Base-by-base conservation (phyloP, 1,140 invertebrate genomes). In the Daktulosphaira vitifoliae region DNA sequence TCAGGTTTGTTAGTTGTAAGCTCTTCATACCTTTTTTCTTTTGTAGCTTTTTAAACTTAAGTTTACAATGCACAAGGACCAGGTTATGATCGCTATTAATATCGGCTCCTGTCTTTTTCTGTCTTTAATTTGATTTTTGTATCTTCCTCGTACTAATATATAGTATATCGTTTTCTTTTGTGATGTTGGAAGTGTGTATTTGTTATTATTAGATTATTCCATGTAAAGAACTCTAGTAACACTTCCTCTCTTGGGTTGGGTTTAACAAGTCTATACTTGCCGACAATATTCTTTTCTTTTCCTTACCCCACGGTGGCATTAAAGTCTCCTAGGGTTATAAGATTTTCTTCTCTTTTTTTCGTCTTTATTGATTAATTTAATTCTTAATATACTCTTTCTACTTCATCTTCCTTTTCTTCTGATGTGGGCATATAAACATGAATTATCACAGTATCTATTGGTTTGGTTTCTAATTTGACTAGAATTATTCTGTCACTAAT, bases 151-250 rank as follows among this genome's bases (percentile, higher is more conserved):
- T 3, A 73, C 69, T 18, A 72, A 38, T 0, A 75, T 69, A 54
- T 69, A 76, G 74, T 75, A 50, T 73, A 74, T 49, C 73, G 52
- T 38, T 71, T 65, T 53, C 72, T 52, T 15, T 69, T 68, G 13
- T 68, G 73, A 54, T 72, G 49, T 46, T 73, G 68, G 56, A 71
- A 75, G 22, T 50, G 70, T 6, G 70, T 73, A 42, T 76, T 75
- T 20, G 64, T 67, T 37, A 74, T 67, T n/a, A 68, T 44, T 22
- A 75, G 33, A 15, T 72, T 64, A 13, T 73, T 50, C 44, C 72
- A 68, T 69, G 70, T 65, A 50, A 70, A 74, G 54, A 74, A 74
- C 50, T 75, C 48, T 26, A 72, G 49, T 16, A 73, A 50, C 6
- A 37, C 65, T 18, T 73, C 71, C 33, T 69, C 71, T 70, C 71